Evolutionary conservation across 1,140 invertebrate genomes (phyloP).

Genomic region (Zaprionus nigranus): DNA sequence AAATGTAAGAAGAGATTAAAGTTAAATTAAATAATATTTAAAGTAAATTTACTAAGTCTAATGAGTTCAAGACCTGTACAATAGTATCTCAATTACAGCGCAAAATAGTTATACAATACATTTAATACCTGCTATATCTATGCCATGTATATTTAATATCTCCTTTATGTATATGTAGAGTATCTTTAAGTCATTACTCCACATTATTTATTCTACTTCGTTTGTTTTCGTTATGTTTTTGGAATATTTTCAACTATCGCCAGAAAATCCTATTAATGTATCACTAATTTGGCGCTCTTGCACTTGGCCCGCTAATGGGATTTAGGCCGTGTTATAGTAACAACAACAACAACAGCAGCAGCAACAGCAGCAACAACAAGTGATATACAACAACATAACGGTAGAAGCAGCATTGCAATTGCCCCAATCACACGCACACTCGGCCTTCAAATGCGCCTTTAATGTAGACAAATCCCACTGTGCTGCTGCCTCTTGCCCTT

Average conservation of each 20-base stretch:
- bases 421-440: constrained; percentile 5
- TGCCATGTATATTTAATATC: too few relatives aligned
- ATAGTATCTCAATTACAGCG: too few relatives aligned
- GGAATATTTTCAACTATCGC: background rate
- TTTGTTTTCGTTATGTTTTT: background rate
- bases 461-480: constrained; percentile 30
- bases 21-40: too few relatives aligned
- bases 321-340: constrained; percentile 15
- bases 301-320: constrained; percentile 19
- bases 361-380: constrained; percentile 1
- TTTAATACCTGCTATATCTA: too few relatives aligned
- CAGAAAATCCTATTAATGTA: constrained; percentile 6
- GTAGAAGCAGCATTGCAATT: background rate
- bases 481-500: background rate
- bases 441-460: constrained; percentile 39
- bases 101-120: too few relatives aligned
- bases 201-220: background rate
- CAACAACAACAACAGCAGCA: background rate
- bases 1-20: too few relatives aligned
- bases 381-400: background rate
- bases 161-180: background rate
- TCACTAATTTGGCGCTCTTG: constrained; percentile 8
- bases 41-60: too few relatives aligned
- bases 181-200: background rate
- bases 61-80: too few relatives aligned